phyloP scores from a whole-genome alignment of 2,113 vertebrate genomes.

The Cyprinus carpio region DNA sequence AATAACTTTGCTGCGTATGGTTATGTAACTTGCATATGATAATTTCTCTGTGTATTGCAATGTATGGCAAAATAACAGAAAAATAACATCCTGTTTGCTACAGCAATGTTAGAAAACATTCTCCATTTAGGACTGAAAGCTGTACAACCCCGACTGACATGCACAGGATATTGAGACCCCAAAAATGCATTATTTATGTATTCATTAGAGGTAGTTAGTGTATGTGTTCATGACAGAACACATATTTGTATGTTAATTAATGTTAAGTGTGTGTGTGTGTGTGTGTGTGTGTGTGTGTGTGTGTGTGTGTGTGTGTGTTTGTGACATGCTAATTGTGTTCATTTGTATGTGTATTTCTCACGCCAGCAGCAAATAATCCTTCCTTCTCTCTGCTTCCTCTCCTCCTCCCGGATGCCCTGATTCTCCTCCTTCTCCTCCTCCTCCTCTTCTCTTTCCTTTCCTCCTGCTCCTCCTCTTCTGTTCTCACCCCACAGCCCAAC shows the following conservation, averaged over 20 bases:
- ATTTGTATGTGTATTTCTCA: slow-evolving; percentile 14
- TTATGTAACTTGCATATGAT: too few species aligned
- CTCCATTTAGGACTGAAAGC: not conserved
- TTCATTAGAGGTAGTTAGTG: not conserved
- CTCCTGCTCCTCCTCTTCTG: not conserved
- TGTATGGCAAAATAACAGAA: too few species aligned
- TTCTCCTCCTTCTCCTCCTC: slow-evolving; percentile 10
- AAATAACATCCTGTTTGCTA: too few species aligned
- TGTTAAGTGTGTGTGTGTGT: not conserved
- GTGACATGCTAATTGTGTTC: slow-evolving; percentile 7
- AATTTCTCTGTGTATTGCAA: too few species aligned
- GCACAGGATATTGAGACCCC: not conserved
- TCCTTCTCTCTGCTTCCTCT: not conserved
- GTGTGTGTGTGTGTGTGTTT: not conserved
- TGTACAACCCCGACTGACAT: not conserved
- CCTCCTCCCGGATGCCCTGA: not conserved
- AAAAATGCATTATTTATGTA: not conserved
- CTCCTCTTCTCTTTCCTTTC: not conserved
- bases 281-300: not conserved
- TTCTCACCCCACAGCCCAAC: not conserved
- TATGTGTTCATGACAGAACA: slow-evolving; percentile 3
- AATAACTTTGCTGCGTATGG: too few species aligned
- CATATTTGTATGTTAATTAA: not conserved
- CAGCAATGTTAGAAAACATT: too few species aligned
- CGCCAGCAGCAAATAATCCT: not conserved